phyloP scores from a whole-genome alignment of 2,113 vertebrate species.

The Strigops habroptila region DNA sequence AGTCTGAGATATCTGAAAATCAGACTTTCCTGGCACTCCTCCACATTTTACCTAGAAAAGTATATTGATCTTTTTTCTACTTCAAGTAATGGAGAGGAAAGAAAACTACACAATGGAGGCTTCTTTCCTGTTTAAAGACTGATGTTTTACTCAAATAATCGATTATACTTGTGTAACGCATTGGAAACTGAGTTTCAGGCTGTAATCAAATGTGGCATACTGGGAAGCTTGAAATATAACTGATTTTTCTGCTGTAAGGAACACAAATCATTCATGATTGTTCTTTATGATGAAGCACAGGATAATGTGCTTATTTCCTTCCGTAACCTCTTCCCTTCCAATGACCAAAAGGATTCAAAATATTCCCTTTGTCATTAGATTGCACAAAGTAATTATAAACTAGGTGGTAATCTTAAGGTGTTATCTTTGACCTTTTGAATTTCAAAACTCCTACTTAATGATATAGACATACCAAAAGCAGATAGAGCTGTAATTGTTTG shows the following conservation, averaged over 20 bases:
- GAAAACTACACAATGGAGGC: background rate
- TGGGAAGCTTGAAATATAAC: background rate
- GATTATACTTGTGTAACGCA: background rate
- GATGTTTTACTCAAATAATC: background rate
- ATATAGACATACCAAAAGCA: background rate
- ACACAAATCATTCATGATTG: background rate
- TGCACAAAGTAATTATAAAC: background rate
- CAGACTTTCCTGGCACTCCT: background rate
- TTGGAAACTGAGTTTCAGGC: background rate
- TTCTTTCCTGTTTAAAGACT: background rate
- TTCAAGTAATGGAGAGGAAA: background rate
- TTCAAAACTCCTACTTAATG: background rate
- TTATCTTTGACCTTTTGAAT: background rate
- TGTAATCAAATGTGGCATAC: background rate
- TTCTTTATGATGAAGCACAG: background rate
- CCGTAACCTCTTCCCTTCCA: background rate
- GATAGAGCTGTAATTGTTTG: background rate
- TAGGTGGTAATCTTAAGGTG: background rate
- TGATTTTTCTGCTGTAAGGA: background rate
- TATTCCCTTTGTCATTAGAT: background rate
- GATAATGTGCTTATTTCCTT: background rate
- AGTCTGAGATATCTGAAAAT: background rate
- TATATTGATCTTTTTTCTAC: background rate
- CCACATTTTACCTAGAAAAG: background rate
- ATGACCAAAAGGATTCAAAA: background rate